Evolutionary conservation across 2,888 invertebrate species (phyloP), one percentile per base, ranked within the genome.

Genomic region (Acanthoscelides obtectus): DNA sequence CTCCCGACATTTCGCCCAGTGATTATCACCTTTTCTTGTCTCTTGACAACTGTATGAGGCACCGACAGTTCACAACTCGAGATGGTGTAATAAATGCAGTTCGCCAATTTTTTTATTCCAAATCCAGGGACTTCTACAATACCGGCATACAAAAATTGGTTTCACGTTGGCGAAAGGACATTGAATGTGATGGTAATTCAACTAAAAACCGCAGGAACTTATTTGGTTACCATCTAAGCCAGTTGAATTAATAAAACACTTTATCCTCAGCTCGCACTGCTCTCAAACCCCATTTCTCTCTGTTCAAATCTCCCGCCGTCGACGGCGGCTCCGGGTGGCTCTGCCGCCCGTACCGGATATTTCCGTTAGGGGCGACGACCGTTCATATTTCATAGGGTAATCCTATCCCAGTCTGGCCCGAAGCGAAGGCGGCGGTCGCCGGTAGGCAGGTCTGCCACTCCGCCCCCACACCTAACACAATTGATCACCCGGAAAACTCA

Each of bases 401-500:
- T 45, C 45, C 45, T 25, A 45, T 4, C 45, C 45, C 45, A 1
- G 45, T 45, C 45, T 45, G 45, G 45, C 45, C 45, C 17, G 45
- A 12, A 45, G 45, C 45, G 45, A 45, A 17, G 1, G 45, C 45
- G 45, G 17, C 45, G 1, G 45, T 17, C 12, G 17, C 45, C 45
- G 45, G 45, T 4, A 45, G 45, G 45, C 12, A 45, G 45, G 45
- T 45, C 45, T 45, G 45, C 1, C 45, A 12, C 12, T 12, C 45
- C 45, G 6, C 45, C 45, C 45, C 45, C 45, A 45, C 45, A 45
- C 45, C 45, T 45, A 45, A 45, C 45, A 45, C 45, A 45, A 79
- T 81, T 80, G 80, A 81, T 81, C 80, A 78, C 73, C 75, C 78
- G 78, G 78, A 79, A 80, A 79, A 78, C 79, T 79, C 78, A 77